A percentile compares a stretch with the other conserved stretches of the same genome.
Conservation (phyloP, 2,113 vertebrate genomes). For the Myrmecobius fasciatus region DNA sequence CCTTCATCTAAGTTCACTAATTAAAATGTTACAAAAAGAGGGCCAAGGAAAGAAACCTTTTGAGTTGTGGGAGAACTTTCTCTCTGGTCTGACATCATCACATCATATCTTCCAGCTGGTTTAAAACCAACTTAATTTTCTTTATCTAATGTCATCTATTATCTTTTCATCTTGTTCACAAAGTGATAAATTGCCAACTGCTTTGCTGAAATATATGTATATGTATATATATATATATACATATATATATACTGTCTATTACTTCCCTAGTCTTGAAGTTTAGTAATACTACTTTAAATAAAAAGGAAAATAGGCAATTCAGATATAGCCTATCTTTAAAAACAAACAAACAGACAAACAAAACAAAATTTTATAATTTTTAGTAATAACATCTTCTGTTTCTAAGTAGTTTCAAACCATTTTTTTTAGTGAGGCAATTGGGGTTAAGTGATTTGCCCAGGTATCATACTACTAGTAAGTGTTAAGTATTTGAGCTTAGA, state of each 20-base stretch:
- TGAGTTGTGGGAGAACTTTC: background rate
- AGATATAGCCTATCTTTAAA: background rate
- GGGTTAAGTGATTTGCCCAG: no score
- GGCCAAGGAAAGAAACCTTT: background rate
- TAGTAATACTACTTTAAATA: background rate
- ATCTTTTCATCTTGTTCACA: background rate
- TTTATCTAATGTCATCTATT: background rate
- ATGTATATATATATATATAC: no score
- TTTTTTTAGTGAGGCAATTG: no score
- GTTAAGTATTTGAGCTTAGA: no score
- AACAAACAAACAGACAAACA: no score
- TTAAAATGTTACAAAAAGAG: background rate
- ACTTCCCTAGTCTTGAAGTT: background rate
- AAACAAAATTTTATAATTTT: no score
- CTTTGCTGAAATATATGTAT: background rate
- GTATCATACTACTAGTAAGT: no score
- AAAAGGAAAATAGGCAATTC: background rate
- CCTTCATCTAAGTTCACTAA: background rate
- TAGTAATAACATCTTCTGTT: background rate
- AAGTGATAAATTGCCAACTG: background rate
- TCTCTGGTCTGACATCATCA: background rate
- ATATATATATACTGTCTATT: no score
- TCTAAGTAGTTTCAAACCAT: background rate
- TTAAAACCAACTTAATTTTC: background rate
- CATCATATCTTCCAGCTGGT: background rate